phyloP scores from a whole-genome alignment of 2,797 vertebrate genomes.

The Poeciliopsis infans region DNA sequence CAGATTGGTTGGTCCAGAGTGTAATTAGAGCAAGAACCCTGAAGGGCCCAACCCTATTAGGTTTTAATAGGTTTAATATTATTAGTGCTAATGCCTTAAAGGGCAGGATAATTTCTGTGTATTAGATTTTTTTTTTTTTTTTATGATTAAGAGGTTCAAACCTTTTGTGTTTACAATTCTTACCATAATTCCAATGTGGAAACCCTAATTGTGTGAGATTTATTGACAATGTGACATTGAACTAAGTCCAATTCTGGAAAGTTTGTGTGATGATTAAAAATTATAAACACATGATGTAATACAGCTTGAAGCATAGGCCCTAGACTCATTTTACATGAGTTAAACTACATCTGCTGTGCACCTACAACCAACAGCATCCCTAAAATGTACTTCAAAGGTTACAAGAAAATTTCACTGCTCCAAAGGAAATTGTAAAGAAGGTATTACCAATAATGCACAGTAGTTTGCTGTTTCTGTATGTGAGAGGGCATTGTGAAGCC shows the following conservation, averaged over 20 bases:
- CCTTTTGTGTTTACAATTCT: neutral
- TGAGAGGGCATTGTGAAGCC: neutral
- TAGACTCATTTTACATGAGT: neutral
- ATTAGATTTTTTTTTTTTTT: neutral
- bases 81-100: neutral
- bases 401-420: neutral
- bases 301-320: neutral
- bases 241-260: neutral
- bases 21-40: neutral
- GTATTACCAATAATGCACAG: neutral
- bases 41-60: neutral
- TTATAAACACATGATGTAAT: neutral
- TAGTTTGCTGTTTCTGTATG: neutral
- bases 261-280: neutral
- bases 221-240: neutral
- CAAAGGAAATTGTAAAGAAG: neutral
- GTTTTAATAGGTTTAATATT: slow-evolving; percentile 13
- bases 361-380: neutral
- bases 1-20: slow-evolving; percentile 22
- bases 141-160: neutral
- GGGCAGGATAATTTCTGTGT: neutral
- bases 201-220: neutral
- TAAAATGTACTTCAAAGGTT: neutral
- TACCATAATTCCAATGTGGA: neutral
- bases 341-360: neutral